These are phyloP conservation scores for Nymphalis io DNA, from an alignment of 1,140 invertebrate genomes.

Conservation along the genomic window DNA sequence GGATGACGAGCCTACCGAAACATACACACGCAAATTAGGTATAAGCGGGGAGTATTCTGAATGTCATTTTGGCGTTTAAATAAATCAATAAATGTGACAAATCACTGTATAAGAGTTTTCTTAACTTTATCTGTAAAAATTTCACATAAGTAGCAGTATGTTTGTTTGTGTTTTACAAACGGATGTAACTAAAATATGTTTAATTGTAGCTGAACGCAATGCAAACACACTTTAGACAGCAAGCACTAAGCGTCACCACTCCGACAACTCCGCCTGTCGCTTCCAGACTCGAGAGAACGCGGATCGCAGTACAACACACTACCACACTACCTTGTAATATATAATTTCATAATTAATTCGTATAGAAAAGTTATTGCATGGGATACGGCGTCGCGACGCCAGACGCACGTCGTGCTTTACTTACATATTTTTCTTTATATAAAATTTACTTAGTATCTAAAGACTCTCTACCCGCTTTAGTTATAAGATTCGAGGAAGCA, in stretches of 20 bases:
- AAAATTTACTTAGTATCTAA: conserved; percentile 16
- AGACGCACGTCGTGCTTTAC: conserved; percentile 38
- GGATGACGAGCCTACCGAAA: not conserved
- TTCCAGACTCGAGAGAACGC: not conserved
- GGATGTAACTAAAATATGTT: no score
- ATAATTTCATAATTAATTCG: conserved; percentile 45
- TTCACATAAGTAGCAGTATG: no score
- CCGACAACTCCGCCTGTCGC: not conserved
- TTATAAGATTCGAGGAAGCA: conserved; percentile 8
- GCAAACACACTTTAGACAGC: no score
- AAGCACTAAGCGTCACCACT: no score
- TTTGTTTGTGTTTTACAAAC: no score
- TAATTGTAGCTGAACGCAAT: no score
- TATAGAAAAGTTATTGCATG: conserved; percentile 61
- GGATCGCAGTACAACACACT: conserved; percentile 37
- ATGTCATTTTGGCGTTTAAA: conserved; percentile 1
- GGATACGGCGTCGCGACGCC: conserved; percentile 28
- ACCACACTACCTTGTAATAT: conserved; percentile 41
- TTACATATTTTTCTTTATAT: conserved; percentile 32
- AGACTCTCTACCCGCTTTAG: conserved; percentile 4
- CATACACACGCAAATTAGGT: not conserved
- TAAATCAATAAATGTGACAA: no score
- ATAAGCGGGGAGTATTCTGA: no score
- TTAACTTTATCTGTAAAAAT: no score
- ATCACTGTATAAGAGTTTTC: no score